phyloP scores from a whole-genome alignment of 1,140 invertebrate species.

The Portunus trituberculatus region DNA sequence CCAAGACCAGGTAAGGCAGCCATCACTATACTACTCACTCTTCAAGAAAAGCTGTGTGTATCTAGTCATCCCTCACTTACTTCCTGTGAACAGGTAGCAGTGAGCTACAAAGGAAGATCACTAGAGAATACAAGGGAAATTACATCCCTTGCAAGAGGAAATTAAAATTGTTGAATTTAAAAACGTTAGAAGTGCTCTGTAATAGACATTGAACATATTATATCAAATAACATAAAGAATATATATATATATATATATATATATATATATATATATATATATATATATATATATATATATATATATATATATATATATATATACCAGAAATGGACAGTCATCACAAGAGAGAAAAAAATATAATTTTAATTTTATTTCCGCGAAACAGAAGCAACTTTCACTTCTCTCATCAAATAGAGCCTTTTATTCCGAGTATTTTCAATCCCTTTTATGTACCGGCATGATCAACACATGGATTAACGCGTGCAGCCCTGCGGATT shows the following conservation, averaged over 20 bases:
- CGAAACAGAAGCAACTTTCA: neutral
- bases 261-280: slow-evolving; percentile 32
- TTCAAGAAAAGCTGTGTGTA: too few species aligned
- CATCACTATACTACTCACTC: too few species aligned
- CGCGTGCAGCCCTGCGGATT: neutral
- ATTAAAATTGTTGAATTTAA: too few species aligned
- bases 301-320: slow-evolving; percentile 32
- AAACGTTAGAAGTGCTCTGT: too few species aligned
- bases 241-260: slow-evolving; percentile 30
- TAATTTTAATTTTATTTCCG: neutral
- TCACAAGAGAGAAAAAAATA: neutral
- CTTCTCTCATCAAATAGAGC: neutral
- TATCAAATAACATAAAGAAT: too few species aligned
- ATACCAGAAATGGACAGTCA: neutral
- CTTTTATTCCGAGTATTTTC: neutral
- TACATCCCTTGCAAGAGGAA: too few species aligned
- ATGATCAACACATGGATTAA: neutral
- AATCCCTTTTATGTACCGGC: neutral
- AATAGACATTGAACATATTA: too few species aligned
- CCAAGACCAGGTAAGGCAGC: too few species aligned
- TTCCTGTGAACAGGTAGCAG: too few species aligned
- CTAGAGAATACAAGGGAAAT: too few species aligned
- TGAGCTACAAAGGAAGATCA: too few species aligned
- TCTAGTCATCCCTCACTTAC: too few species aligned
- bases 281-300: slow-evolving; percentile 32